Percentiles rank a stretch among this genome's conserved stretches.
These are phyloP conservation scores for Drosophila mimica DNA, from an alignment of 2,888 invertebrate species.

Conservation along the genomic window DNA sequence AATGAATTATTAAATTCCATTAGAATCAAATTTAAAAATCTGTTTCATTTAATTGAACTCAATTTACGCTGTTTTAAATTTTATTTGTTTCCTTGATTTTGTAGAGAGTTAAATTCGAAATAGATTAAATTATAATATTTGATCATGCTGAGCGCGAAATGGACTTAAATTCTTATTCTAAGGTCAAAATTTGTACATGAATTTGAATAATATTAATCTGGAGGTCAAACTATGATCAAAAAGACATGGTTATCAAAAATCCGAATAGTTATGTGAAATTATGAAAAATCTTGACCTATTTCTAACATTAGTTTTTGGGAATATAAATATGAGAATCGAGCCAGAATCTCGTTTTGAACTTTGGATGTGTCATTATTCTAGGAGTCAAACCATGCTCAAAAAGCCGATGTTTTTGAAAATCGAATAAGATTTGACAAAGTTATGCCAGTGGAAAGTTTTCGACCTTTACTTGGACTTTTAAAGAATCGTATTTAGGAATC, in stretches of 20 bases:
- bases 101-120: not conserved
- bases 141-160: not conserved
- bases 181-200: too few species aligned
- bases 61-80: not conserved
- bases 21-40: not conserved
- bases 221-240: not conserved
- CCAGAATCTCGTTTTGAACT: not conserved
- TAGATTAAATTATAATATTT: not conserved
- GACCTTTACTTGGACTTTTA: not conserved
- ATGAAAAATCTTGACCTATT: not conserved
- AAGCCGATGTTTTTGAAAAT: not conserved
- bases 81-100: not conserved
- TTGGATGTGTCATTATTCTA: too few species aligned
- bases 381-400: too few species aligned
- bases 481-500: not conserved
- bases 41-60: not conserved
- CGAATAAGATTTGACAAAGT: too few species aligned
- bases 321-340: too few species aligned
- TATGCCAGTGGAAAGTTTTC: not conserved
- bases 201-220: not conserved
- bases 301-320: not conserved
- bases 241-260: too few species aligned
- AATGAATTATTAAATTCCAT: not conserved
- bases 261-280: not conserved
- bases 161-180: not conserved